phyloP scores from a whole-genome alignment of 2,113 vertebrate species.

The Ia io region DNA sequence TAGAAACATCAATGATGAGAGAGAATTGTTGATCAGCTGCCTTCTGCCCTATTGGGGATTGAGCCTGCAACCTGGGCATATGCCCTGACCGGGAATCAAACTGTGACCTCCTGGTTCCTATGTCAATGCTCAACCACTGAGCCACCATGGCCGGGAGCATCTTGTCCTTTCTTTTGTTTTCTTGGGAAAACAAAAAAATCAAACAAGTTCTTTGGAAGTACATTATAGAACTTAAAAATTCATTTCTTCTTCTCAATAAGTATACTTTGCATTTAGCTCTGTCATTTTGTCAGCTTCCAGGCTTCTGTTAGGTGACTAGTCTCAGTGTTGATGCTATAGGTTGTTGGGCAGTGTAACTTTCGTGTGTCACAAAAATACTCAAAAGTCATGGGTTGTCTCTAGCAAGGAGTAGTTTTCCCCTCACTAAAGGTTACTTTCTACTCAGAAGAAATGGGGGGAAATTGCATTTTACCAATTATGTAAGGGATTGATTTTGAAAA shows the following conservation, averaged over 20 bases:
- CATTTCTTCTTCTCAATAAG: not conserved
- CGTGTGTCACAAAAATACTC: not conserved
- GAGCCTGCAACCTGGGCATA: too few species aligned
- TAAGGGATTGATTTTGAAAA: slow-evolving; percentile 9
- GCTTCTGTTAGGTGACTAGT: not conserved
- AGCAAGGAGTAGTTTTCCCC: not conserved
- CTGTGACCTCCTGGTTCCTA: too few species aligned
- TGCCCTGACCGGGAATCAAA: too few species aligned
- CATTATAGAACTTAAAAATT: not conserved
- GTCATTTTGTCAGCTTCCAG: not conserved
- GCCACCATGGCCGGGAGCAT: too few species aligned
- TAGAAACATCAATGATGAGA: too few species aligned
- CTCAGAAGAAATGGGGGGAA: not conserved
- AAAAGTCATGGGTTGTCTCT: not conserved
- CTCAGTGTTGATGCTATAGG: not conserved
- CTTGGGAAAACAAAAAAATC: not conserved
- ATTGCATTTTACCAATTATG: slow-evolving; percentile 11
- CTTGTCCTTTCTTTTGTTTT: not conserved
- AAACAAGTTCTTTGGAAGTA: not conserved
- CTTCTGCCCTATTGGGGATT: too few species aligned
- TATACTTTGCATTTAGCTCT: not conserved
- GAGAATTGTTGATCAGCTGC: too few species aligned
- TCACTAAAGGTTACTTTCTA: not conserved
- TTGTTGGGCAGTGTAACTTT: not conserved
- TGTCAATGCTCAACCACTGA: too few species aligned